Conservation (phyloP, 2,888 invertebrate genomes). For the Iphiclides podalirius region DNA sequence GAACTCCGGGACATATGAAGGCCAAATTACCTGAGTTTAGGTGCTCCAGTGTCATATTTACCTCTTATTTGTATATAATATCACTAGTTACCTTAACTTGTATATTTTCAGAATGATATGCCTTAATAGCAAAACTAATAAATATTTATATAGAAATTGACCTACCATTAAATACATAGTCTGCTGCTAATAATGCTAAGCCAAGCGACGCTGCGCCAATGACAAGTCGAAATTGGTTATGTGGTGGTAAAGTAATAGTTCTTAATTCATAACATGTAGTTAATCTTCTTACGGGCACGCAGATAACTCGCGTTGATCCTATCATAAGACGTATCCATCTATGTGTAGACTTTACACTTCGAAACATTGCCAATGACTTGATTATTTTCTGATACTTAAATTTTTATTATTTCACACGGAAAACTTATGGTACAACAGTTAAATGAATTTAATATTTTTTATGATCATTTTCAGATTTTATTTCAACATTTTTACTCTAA, state of each 20-base stretch:
- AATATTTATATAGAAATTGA: too few species aligned
- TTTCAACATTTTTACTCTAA: slow-evolving; percentile 3
- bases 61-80: too few species aligned
- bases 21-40: too few species aligned
- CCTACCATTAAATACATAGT: slow-evolving; percentile 61
- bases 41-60: too few species aligned
- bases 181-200: slow-evolving; percentile 61
- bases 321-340: slow-evolving; percentile 4
- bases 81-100: too few species aligned
- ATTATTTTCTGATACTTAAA: slow-evolving; percentile 1
- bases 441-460: neutral
- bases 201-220: slow-evolving; percentile 49
- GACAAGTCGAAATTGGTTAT: slow-evolving; percentile 19
- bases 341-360: neutral
- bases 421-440: neutral
- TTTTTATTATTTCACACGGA: neutral
- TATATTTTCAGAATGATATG: too few species aligned
- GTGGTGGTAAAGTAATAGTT: neutral
- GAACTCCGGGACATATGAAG: too few species aligned
- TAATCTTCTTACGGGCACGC: slow-evolving; percentile 8
- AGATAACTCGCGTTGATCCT: slow-evolving; percentile 8
- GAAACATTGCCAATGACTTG: slow-evolving; percentile 11
- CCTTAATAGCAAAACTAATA: too few species aligned
- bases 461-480: slow-evolving; percentile 9
- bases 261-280: neutral